Base-by-base conservation (phyloP, 1,140 invertebrate species). In the Drosophila nigrodunni region DNA sequence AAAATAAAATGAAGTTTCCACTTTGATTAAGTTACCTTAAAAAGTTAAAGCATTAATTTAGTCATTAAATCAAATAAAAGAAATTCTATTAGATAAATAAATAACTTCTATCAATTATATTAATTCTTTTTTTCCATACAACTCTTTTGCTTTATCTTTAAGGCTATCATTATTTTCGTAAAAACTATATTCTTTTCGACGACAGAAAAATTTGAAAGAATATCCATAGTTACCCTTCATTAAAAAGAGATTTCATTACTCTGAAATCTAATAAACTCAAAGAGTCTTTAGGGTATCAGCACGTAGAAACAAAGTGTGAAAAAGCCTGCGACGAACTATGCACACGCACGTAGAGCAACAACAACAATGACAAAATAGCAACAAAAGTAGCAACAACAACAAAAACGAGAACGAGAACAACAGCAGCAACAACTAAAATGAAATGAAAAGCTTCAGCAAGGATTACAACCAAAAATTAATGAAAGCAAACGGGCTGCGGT, bases 391-490 rank as follows among this genome's bases (percentile, higher is more conserved):
- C 46, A 59, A 39, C 58, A 50, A 8, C 5, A 34, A 4, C 25
- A 52, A 21, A 0, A 21, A 21, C 18, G 18, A 30, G 25, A 0
- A 30, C 2, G 11, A 41, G 10, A 49, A 41, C 41, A 49, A 35
- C 13, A 34, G 41, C n/a, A 46, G 35, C 57, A 52, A 69, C 68
- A 76, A 82, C 83, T 87, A 88, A 82, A 88, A 89, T 88, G 85
- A 85, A 88, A 88, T 88, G 85, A 88, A 88, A 88, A 85, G 85
- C 85, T 88, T 89, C 87, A 81, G 80, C 87, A 88, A 91, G 87
- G 87, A 91, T 91, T 91, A 91, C 87, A 91, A 91, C 87, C 88
- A 88, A 90, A 90, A 90, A 90, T 90, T 90, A 90, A 90, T 90
- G 87, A 90, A 90, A 90, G 87, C 87, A 90, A 90, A 90, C 87